Evolutionary conservation across 23 tunicate species (phyloP), one percentile per base, ranked within the genome.

Genomic region (Ciona savignyi): DNA sequence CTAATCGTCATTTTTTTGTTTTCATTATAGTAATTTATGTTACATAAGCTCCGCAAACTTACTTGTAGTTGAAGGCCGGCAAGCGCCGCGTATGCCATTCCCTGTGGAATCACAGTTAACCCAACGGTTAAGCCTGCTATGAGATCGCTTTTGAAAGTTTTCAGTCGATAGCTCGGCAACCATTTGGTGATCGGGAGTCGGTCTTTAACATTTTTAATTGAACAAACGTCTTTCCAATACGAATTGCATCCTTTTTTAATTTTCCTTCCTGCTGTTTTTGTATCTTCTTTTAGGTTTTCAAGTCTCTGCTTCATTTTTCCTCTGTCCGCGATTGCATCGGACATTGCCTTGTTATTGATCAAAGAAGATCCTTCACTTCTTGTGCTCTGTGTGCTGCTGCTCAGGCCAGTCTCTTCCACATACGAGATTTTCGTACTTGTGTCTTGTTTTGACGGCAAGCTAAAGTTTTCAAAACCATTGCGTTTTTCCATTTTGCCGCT

Each of bases 41-140:
- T 11, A 49, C 15, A 49, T 11, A 49, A 49, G 20, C 21, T 25
- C 25, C 6, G 4, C 42, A 3, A 60, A 49, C 81, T 19, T 22
- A 84, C 82, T 72, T 76, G 79, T 23, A 83, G 78, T 27, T 78
- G 82, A 32, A 90, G 73, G 27, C 97, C 97, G 28, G 97, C 97
- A 4, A 90, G 49, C 0, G 79, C 85, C 27, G 89, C 97, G 67
- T 90, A 90, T 1, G 97, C 97, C 78, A 90, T 81, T 24, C 85
- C 84, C 64, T 90, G 97, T 3, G 97, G 97, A 34, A 80, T 83
- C 28, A 90, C 89, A 19, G 88, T 90, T 23, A 90, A 70, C 25
- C 97, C 97, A 6, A 90, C 88, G 19, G 97, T 83, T 11, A 90
- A 71, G 1, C 97, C 97, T 20, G 97, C 97, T 15, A 90, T 88